Evolutionary conservation across 1,140 invertebrate species (phyloP), one percentile per base, ranked within the genome.

Genomic region (Bombus vancouverensis): DNA sequence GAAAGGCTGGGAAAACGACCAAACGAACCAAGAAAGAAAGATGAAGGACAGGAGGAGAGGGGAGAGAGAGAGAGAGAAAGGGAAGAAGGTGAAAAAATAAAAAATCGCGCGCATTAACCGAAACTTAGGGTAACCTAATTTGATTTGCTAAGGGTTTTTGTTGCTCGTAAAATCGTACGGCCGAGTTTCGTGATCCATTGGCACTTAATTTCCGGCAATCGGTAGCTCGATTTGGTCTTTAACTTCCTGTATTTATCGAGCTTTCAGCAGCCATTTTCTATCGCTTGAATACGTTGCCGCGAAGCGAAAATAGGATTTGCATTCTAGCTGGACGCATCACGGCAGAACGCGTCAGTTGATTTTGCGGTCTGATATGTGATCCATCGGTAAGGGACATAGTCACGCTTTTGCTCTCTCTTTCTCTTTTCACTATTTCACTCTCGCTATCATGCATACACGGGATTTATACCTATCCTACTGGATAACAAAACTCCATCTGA

Each of bases 211-310:
- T 81, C 83, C 70, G 83, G 66, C 77, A 85, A 85, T 85, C 62
- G 70, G 32, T 37, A 81, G 70, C 39, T 39, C 77, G 77, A 62
- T 65, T 80, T 70, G 77, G 77, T 78, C 59, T 85, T 85, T 72
- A 73, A 81, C 75, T 81, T 81, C 53, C 83, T 65, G 77, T 85
- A 73, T 85, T 81, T 85, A 77, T 81, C 68, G 70, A 85, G 83
- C 83, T 85, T 85, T 85, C 83, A 85, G 59, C 59, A 59, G 62
- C 57, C 70, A 81, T 81, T 81, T 80, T 81, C 77, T 42, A 81
- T 25, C 68, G 68, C 28, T 65, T 32, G 77, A 66, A 85, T 81
- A 66, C 74, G 65, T 74, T 6, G 9, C 62, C 79, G 47, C 6
- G 32, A 53, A 37, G 37, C 53, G 68, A 79, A 57, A 47, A 77